Percentiles rank a stretch among this genome's conserved stretches.
Conservation (phyloP, 2,113 vertebrate species). For the Otolemur garnettii region DNA sequence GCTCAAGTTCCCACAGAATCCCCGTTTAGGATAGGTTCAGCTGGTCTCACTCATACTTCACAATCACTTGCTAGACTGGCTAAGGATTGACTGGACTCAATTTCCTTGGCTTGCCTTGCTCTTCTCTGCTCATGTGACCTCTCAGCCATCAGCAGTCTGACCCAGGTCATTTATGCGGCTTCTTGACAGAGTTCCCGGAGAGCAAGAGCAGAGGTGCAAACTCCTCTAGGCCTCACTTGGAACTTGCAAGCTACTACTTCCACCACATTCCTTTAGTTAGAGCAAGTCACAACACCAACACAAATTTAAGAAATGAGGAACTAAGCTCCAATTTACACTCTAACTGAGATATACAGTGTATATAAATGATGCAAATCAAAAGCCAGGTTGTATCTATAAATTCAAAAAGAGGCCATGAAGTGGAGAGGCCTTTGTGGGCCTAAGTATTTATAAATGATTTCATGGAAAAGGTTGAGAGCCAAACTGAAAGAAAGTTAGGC, state of each 20-base stretch:
- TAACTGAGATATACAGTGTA: background rate
- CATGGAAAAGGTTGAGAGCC: constrained; percentile 8
- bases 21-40: background rate
- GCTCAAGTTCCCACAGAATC: background rate
- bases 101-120: background rate
- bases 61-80: background rate
- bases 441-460: constrained; percentile 1
- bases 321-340: background rate
- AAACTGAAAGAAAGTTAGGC: background rate
- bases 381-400: background rate
- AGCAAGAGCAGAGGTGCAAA: constrained; percentile 27
- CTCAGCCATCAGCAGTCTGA: background rate
- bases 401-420: background rate
- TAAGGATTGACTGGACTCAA: background rate
- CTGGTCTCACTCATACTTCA: background rate
- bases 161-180: background rate
- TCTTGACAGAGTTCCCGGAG: background rate
- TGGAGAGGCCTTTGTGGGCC: background rate
- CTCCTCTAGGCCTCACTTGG: background rate
- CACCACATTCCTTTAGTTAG: background rate
- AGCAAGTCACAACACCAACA: background rate
- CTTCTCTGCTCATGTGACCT: background rate
- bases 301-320: background rate
- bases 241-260: background rate
- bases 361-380: background rate